Base-by-base conservation (phyloP, 2,797 vertebrate species). In the Jordanella pulchra region DNA sequence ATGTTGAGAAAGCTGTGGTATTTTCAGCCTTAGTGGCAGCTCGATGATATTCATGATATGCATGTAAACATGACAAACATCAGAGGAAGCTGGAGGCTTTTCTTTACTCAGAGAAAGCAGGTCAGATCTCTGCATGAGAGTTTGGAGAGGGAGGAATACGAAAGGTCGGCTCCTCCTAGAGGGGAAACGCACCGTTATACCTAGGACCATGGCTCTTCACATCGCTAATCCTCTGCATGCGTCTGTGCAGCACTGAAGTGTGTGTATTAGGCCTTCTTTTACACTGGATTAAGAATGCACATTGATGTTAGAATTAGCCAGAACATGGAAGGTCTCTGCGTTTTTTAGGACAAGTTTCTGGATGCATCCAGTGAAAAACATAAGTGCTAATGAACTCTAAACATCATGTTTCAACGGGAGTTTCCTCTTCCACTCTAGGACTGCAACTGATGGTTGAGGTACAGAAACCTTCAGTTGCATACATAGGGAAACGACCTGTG, bases 121-220 rank as follows among this genome's bases (percentile, higher is more conserved):
- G 87, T 87, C 87, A 88, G 66, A 76, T 84, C 84, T 18, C 86
- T 84, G 79, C 71, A 39, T 84, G 86, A 60, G 73, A 75, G 79
- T 83, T 83, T 69, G 3, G n/a, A 60, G 76, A 71, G 67, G 45
- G 69, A 73, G 60, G 64, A 48, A 47, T 72, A 47, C 71, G 48
- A 89, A 86, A 87, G 85, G 86, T 89, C 81, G 45, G 42, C 66
- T 83, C 83, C 71, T 81, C 82, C 84, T 71, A 65, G 84, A 85
- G 79, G 84, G 80, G 65, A 79, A 75, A 73, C 79, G 76, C 75
- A 68, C 48, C 58, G 79, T 44, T 42, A 76, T 72, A 83, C 84
- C 78, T 83, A 67, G 80, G 84, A 69, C 56, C n/a, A 60, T 72
- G 63, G 64, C 71, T 69, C 39, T 72, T 74, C 58, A 83, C 56